Evolutionary conservation across 2,113 vertebrate genomes (phyloP).

Genomic region (Bubo scandiacus): DNA sequence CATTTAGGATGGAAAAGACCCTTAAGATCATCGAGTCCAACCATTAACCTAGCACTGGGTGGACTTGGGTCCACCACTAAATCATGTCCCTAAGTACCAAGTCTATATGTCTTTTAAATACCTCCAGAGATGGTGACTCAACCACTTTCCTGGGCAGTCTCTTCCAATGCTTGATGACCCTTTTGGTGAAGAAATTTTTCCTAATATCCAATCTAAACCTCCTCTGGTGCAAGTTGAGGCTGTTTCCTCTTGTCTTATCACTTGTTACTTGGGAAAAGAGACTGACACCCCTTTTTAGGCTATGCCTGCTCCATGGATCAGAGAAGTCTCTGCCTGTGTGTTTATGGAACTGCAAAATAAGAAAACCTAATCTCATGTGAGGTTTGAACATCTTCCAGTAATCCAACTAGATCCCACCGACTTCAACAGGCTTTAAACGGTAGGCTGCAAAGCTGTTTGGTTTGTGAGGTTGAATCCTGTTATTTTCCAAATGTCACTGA

Average conservation of each 20-base stretch:
- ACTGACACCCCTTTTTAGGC: neutral
- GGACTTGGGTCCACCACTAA: neutral
- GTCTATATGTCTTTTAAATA: neutral
- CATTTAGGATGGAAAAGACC: neutral
- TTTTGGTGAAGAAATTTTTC: neutral
- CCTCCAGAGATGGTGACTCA: neutral
- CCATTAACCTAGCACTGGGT: neutral
- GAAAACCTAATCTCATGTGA: neutral
- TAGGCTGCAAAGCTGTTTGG: neutral
- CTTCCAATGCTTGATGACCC: too few species aligned
- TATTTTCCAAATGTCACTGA: neutral
- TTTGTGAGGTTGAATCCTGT: neutral
- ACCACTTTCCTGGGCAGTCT: too few species aligned
- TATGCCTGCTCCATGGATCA: neutral
- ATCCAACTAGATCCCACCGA: neutral
- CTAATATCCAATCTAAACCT: neutral
- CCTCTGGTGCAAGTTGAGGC: neutral
- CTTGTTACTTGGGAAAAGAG: neutral
- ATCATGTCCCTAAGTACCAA: rapidly evolving
- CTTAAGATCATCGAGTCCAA: neutral
- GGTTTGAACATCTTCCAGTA: neutral
- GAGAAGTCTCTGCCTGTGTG: neutral
- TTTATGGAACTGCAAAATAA: neutral
- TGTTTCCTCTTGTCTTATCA: neutral
- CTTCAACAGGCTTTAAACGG: neutral